phyloP scores from a whole-genome alignment of 2,797 vertebrate genomes.

The Hippoglossus hippoglossus region DNA sequence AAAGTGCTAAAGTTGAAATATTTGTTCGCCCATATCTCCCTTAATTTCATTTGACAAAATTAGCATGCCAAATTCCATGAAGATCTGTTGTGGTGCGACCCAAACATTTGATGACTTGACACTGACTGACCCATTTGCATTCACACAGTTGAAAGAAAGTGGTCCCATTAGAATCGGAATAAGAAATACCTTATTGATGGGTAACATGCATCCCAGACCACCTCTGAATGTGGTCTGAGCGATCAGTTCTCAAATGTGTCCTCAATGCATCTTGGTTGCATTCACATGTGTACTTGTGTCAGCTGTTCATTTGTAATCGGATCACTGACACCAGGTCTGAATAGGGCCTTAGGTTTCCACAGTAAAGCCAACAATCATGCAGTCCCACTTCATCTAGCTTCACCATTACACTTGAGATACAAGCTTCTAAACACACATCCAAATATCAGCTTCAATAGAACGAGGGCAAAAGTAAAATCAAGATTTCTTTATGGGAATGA shows the following conservation, averaged over 20 bases:
- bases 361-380: conserved; percentile 2
- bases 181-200: too few species aligned
- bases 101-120: too few species aligned
- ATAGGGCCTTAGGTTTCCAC: background rate
- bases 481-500: background rate
- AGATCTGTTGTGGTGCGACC: too few species aligned
- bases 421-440: background rate
- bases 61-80: too few species aligned
- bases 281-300: background rate
- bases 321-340: background rate
- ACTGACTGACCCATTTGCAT: too few species aligned
- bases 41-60: too few species aligned
- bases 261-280: background rate
- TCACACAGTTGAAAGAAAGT: too few species aligned
- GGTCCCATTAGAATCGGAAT: too few species aligned
- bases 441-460: conserved; percentile 3
- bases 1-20: too few species aligned
- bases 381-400: background rate
- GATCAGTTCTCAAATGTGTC: background rate
- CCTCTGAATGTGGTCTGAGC: background rate
- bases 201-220: background rate
- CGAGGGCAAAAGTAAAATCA: background rate
- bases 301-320: background rate
- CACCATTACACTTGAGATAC: background rate
- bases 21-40: too few species aligned